Evolutionary conservation across 2,113 vertebrate genomes (phyloP), one percentile per base, ranked within the genome.

Genomic region (Centropus bengalensis): DNA sequence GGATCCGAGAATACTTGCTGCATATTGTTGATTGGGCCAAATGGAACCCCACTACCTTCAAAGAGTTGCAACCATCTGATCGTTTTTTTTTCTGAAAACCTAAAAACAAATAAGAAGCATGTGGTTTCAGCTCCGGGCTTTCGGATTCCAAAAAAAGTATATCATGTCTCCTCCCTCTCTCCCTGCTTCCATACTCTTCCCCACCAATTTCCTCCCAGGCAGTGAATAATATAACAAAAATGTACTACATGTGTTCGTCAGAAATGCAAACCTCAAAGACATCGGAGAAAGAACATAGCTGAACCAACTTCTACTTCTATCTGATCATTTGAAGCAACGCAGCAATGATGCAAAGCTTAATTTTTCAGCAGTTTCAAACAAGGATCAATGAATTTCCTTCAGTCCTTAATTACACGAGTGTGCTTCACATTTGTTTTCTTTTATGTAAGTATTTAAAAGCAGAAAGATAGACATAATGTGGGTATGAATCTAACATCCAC

Each of bases 11-110:
- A 99, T 15, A 99, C 99, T 94, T 98, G 97, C 96, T 98, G 98
- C 91, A 99, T 99, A 86, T 91, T 99, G 97, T 99, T 99, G 98
- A 99, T 99, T 68, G 99, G 99, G 52, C 99, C 99, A 8, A 99
- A 98, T 11, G 99, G 98, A 96, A 99, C 97, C 22, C 98, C 98
- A 47, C 98, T 99, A 45, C 98, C 99, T 97, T 99, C 98, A 89
- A 99, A 99, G 86, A 97, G 97, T 86, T 90, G 91, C 94, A 99
- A 96, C 99, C 99, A 99, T 86, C 98, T 98, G 1, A 77, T 60
- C 1, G 99, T 99, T 24, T 28, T 93, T 98, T 98, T 97, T 97
- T 99, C 98, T 78, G 97, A 96, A 95, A 99, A 99, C 96, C 99
- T 99, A 95, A 42, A 59, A 94, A 96, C 55, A 98, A 92, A 97